Percentiles rank a stretch among this genome's conserved stretches.
These are phyloP conservation scores for Epinotia nisella DNA, from an alignment of 2,888 invertebrate genomes.

Conservation along the genomic window DNA sequence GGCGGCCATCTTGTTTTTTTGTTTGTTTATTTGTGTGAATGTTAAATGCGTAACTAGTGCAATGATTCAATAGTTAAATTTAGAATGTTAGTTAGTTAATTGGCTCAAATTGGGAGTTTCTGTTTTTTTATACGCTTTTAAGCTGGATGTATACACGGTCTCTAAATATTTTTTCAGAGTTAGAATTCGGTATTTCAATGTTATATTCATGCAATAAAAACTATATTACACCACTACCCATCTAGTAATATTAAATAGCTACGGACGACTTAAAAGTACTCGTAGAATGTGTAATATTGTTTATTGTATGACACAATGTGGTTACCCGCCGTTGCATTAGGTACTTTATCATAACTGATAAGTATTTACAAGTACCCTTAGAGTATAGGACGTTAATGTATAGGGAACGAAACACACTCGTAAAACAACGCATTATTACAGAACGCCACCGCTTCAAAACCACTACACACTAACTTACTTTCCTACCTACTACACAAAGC, in stretches of 20 bases:
- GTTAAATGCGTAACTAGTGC: constrained; percentile 43
- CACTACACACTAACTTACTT: not conserved
- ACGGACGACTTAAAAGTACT: not conserved
- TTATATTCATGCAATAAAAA: not conserved
- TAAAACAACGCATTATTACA: not conserved
- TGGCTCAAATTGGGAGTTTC: not conserved
- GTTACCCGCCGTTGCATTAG: too few relatives aligned
- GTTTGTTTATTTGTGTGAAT: constrained; percentile 59
- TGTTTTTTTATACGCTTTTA: not conserved
- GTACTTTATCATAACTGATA: too few relatives aligned
- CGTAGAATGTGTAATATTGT: not conserved
- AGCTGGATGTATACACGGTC: not conserved
- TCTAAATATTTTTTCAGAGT: not conserved
- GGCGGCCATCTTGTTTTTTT: constrained; percentile 60
- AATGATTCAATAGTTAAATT: constrained; percentile 34
- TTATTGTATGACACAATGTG: not conserved
- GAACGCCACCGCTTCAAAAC: not conserved
- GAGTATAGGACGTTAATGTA: too few relatives aligned
- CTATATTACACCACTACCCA: not conserved
- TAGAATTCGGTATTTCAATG: not conserved
- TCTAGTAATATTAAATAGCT: not conserved
- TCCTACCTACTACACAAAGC: not conserved
- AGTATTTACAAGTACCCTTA: too few relatives aligned
- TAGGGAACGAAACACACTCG: not conserved
- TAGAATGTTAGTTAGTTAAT: constrained; percentile 23